These are phyloP conservation scores for Chelonoidis abingdonii DNA, from an alignment of 2,113 vertebrate genomes.

Conservation along the genomic window DNA sequence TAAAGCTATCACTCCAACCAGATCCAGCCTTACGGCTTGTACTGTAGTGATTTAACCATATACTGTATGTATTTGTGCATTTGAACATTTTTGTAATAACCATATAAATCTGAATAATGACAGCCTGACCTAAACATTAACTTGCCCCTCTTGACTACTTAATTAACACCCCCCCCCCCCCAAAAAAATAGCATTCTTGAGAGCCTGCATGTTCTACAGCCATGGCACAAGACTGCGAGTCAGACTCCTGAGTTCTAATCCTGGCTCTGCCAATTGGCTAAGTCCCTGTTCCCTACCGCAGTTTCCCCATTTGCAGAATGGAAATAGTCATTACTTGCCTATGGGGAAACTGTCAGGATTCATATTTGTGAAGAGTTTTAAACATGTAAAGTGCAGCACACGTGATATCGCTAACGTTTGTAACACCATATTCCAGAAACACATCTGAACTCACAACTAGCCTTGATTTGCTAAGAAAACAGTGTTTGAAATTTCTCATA, in stretches of 20 bases:
- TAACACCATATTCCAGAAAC: background rate
- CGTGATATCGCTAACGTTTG: background rate
- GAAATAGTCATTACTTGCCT: background rate
- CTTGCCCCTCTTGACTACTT: slow-evolving; percentile 47
- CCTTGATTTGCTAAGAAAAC: background rate
- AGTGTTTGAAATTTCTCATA: background rate
- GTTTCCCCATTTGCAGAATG: background rate
- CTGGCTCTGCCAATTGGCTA: background rate
- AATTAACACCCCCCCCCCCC: background rate
- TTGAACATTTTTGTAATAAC: slow-evolving; percentile 3
- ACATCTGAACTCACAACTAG: background rate
- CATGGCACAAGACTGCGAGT: slow-evolving; percentile 39
- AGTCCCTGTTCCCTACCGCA: background rate
- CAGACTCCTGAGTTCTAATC: slow-evolving; percentile 14
- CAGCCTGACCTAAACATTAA: slow-evolving; percentile 26
- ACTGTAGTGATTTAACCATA: background rate
- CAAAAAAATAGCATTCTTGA: background rate
- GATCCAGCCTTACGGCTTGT: background rate
- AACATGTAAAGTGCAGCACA: background rate
- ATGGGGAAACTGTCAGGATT: background rate
- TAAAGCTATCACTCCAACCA: background rate
- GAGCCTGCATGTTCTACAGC: background rate
- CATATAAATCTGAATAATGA: background rate
- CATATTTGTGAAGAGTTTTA: slow-evolving; percentile 14
- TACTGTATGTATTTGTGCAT: background rate